Conservation (phyloP, 2,797 vertebrate genomes). For the Pempheris klunzingeri region DNA sequence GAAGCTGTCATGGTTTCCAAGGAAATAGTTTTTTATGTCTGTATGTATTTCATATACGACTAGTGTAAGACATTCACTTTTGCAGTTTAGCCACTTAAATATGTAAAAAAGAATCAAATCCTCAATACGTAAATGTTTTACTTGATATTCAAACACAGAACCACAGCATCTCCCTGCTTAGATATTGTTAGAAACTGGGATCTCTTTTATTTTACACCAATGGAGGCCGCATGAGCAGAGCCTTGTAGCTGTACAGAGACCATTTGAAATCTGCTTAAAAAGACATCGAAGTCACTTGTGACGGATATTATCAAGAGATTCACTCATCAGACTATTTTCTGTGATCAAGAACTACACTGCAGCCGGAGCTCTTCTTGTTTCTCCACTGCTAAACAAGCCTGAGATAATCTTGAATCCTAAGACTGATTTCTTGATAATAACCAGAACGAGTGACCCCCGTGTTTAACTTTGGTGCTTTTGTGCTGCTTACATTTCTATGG, state of each 20-base stretch:
- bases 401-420: slow-evolving; percentile 40
- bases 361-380: slow-evolving; percentile 15
- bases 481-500: slow-evolving; percentile 78
- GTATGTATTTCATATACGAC: slow-evolving; percentile 62
- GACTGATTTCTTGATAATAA: slow-evolving; percentile 66
- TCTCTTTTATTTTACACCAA: slow-evolving; percentile 56
- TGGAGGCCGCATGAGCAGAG: slow-evolving; percentile 72
- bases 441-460: slow-evolving; percentile 55
- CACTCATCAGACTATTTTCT: slow-evolving; percentile 35
- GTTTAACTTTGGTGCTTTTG: slow-evolving; percentile 77
- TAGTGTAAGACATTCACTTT: slow-evolving; percentile 71
- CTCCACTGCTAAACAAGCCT: slow-evolving; percentile 45
- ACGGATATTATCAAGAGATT: slow-evolving; percentile 67
- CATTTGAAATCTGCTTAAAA: slow-evolving; percentile 54
- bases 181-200: slow-evolving; percentile 56
- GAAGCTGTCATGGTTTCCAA: slow-evolving; percentile 54
- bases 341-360: slow-evolving; percentile 34
- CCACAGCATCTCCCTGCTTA: slow-evolving; percentile 56
- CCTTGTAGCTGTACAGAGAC: slow-evolving; percentile 73
- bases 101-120: slow-evolving; percentile 44
- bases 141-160: slow-evolving; percentile 64
- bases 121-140: slow-evolving; percentile 63
- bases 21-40: slow-evolving; percentile 56
- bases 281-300: slow-evolving; percentile 55
- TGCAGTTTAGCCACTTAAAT: slow-evolving; percentile 75